phyloP scores from a whole-genome alignment of 2,113 vertebrate species.

The Eulacestoma nigropectus region DNA sequence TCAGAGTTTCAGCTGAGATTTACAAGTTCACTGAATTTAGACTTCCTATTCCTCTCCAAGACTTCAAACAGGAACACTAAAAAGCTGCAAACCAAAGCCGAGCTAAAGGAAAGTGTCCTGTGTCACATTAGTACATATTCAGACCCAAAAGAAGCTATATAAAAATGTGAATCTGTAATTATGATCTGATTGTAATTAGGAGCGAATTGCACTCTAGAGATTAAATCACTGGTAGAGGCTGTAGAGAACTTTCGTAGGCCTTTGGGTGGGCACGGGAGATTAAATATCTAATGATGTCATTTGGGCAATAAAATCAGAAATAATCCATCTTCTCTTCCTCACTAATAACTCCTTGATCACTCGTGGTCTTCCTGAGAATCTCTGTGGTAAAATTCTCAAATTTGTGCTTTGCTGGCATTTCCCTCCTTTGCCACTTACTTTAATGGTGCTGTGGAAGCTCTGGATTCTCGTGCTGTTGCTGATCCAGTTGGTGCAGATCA shows the following conservation, averaged over 20 bases:
- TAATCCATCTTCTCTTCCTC: not conserved
- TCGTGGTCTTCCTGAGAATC: not conserved
- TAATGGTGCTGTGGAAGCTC: slow-evolving; percentile 48
- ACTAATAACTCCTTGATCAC: not conserved
- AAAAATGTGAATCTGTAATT: not conserved
- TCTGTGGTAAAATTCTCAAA: slow-evolving; percentile 1
- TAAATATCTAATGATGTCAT: not conserved
- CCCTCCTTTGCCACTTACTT: slow-evolving; percentile 36
- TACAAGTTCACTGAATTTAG: not conserved
- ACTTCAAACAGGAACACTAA: not conserved
- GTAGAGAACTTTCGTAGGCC: not conserved
- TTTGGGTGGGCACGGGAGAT: not conserved
- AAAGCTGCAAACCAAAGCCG: not conserved
- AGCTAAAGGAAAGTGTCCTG: not conserved
- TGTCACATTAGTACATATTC: not conserved
- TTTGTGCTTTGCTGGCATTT: slow-evolving; percentile 55
- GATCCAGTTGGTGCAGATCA: slow-evolving; percentile 54
- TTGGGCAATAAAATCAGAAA: not conserved
- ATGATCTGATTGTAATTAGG: not conserved
- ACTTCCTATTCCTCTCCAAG: not conserved
- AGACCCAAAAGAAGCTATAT: not conserved
- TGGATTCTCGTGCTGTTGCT: slow-evolving; percentile 20
- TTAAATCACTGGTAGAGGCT: not conserved
- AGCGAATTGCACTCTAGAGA: not conserved
- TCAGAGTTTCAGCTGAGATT: not conserved